Percentiles rank a stretch among this genome's conserved stretches.
Conservation (phyloP, 1,140 invertebrate genomes). For the Drosophila pruinosa region DNA sequence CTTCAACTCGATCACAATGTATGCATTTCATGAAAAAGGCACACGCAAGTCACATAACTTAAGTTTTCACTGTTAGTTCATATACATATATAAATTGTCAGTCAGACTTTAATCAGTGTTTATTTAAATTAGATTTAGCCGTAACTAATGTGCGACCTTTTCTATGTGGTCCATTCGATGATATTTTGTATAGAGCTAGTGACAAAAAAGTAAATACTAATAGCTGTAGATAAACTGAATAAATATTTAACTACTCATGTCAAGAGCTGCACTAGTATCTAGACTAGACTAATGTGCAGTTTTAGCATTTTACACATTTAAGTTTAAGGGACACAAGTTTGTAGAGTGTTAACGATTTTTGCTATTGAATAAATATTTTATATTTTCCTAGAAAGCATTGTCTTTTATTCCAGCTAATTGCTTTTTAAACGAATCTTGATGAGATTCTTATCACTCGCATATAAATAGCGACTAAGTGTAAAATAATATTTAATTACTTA, state of each 20-base stretch:
- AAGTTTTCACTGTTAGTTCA: constrained; percentile 41
- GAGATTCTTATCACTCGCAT: constrained; percentile 11
- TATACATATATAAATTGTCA: constrained; percentile 36
- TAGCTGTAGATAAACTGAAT: constrained; percentile 46
- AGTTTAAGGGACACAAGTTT: constrained; percentile 55
- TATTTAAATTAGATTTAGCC: constrained; percentile 59
- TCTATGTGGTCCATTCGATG: constrained; percentile 5
- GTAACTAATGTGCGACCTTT: constrained; percentile 17
- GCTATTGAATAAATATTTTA: constrained; percentile 74
- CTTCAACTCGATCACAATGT: not conserved
- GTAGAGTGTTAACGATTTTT: constrained; percentile 70
- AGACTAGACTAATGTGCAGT: constrained; percentile 13
- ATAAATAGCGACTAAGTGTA: constrained; percentile 19
- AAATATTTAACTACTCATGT: constrained; percentile 42
- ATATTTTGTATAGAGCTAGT: constrained; percentile 31
- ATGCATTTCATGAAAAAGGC: constrained; percentile 35
- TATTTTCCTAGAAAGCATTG: constrained; percentile 70
- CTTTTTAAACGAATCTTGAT: constrained; percentile 58
- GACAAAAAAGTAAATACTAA: constrained; percentile 19
- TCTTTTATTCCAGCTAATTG: constrained; percentile 34
- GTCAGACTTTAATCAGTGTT: constrained; percentile 53
- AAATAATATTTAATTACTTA: not conserved
- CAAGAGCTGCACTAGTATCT: constrained; percentile 10
- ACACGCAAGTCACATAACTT: constrained; percentile 53
- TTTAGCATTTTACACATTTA: constrained; percentile 5